Evolutionary conservation across 2,888 invertebrate genomes (phyloP).

Genomic region (Drosophila helvetica): DNA sequence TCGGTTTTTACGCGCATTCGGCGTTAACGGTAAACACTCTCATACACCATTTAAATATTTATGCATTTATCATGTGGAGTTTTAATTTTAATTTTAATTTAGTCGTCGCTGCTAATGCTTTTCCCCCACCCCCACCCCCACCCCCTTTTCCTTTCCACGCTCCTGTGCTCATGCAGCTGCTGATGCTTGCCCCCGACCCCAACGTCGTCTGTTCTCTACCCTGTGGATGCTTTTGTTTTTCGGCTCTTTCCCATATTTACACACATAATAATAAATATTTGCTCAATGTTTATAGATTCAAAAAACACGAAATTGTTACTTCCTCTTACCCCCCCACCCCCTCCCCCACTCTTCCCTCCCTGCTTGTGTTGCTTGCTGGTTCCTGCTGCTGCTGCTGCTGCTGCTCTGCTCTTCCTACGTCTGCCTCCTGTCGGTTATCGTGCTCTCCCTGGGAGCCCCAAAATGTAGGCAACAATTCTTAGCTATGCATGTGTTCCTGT

Average conservation of each 20-base stretch:
- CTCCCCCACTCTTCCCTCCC: no score
- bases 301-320: slow-evolving; percentile 5
- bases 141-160: no score
- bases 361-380: not conserved
- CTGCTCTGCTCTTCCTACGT: not conserved
- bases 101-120: not conserved
- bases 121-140: not conserved
- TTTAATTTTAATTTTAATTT: slow-evolving; percentile 37
- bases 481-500: not conserved
- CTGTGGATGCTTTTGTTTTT: slow-evolving; percentile 6
- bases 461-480: not conserved
- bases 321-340: no score
- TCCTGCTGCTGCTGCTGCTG: not conserved
- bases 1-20: slow-evolving; percentile 30
- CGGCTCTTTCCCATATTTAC: slow-evolving; percentile 38
- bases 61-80: slow-evolving; percentile 51
- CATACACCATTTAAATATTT: slow-evolving; percentile 54
- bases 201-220: not conserved
- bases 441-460: not conserved
- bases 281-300: slow-evolving; percentile 38
- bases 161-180: not conserved
- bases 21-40: slow-evolving; percentile 51
- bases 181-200: not conserved
- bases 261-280: slow-evolving; percentile 58
- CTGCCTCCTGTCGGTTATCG: no score